Evolutionary conservation across 1,140 invertebrate species (phyloP).

Genomic region (Spodoptera frugiperda): DNA sequence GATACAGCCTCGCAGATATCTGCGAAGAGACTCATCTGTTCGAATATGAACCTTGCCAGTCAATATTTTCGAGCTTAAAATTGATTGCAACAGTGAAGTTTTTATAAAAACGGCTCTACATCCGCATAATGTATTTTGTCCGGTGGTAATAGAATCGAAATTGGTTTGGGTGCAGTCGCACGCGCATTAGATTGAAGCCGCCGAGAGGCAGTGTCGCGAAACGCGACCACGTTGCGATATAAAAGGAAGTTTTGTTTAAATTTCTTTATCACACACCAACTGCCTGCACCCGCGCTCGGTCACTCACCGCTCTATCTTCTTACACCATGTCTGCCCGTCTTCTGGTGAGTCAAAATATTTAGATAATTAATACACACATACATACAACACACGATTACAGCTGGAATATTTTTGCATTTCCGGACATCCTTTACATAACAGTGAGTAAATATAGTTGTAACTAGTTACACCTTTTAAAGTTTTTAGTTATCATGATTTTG

Average conservation of each 20-base stretch:
- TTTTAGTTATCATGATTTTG: not conserved
- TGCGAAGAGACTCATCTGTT: not conserved
- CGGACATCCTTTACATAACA: conserved; percentile 1
- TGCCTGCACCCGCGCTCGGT: conserved; percentile 70
- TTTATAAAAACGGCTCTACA: not conserved
- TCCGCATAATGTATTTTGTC: conserved; percentile 42
- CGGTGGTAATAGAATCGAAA: conserved; percentile 42
- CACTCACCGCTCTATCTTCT: conserved; percentile 50
- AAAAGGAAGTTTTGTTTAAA: conserved; percentile 84
- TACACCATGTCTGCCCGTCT: conserved; percentile 74
- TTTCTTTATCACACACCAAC: conserved; percentile 81
- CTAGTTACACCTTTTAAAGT: not conserved
- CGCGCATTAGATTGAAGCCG: conserved; percentile 63
- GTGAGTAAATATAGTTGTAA: not conserved
- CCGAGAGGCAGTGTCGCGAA: conserved; percentile 81
- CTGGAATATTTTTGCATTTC: conserved; percentile 11
- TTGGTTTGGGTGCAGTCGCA: not conserved
- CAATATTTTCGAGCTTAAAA: conserved; percentile 49
- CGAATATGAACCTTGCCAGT: conserved; percentile 54
- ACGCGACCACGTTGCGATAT: conserved; percentile 83
- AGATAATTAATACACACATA: conserved; percentile 14
- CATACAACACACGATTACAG: not conserved
- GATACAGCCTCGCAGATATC: conserved; percentile 41
- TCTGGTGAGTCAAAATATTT: conserved; percentile 70
- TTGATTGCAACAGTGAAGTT: conserved; percentile 49